Base-by-base conservation (phyloP, 2,113 vertebrate species). In the Casuarius casuarius region DNA sequence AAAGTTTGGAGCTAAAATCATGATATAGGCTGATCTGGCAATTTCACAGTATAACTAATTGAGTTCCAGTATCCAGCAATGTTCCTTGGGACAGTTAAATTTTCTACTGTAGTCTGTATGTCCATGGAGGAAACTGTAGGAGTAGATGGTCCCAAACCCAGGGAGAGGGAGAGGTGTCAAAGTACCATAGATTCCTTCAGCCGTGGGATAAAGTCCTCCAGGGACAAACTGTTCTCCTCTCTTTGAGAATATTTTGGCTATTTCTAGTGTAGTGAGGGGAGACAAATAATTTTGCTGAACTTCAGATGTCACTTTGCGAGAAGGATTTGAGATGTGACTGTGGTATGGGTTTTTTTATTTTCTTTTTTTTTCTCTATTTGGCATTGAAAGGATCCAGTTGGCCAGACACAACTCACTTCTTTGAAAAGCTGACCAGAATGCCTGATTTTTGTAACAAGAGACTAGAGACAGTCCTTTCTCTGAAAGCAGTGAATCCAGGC, bases 191-290 rank as follows among this genome's bases (percentile, higher is more conserved):
- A 0, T 3, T 56, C 22, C 28, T 65, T 93, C 49, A 48, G 3
- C 15, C 31, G 11, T 61, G 28, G 10, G 16, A 25, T 38, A 5
- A 35, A 59, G 16, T 14, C 19, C 12, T 74, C 10, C 15, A 84
- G 17, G 9, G 65, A 12, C 0, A 0, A 29, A 33, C 2, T 68
- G 3, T 25, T 76, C 9, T 49, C 2, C 11, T 49, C 7, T 51
- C 31, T 9, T 67, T 54, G 2, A 42, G 5, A 10, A 25, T n/a
- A 22, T 19, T 20, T 29, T 42, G 21, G 2, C 2, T 51, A 2
- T 61, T 87, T 77, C 35, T 84, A 48, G 44, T 26, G 26, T 54
- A 54, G 12, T 28, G 25, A 28, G 52, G 25, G 25, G 20, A 54
- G 25, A 54, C 25, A 54, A 54, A 54, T 54, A 54, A 54, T 54